Percentiles rank a stretch among this genome's conserved stretches.
Evolutionary conservation across 2,797 vertebrate genomes (phyloP).

Genomic region (Allochrocebus solatus): DNA sequence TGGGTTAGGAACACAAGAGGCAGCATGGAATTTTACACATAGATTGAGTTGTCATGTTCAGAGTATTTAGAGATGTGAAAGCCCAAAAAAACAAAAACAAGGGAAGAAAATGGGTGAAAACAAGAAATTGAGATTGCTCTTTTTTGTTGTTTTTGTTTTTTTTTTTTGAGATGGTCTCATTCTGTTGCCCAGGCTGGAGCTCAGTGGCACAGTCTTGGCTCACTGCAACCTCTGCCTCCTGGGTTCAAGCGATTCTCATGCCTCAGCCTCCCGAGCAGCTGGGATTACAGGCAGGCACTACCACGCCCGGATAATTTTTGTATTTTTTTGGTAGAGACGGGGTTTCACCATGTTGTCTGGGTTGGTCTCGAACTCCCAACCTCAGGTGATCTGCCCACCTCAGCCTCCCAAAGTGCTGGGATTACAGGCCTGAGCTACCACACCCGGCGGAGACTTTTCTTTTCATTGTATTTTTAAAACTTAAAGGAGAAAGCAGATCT

Average conservation of each 20-base stretch:
- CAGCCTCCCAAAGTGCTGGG: not conserved
- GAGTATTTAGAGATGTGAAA: slow-evolving; percentile 69
- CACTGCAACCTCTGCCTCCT: not conserved
- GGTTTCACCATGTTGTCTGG: not conserved
- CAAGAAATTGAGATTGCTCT: not conserved
- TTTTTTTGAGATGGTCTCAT: not conserved
- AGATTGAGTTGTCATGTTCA: slow-evolving; percentile 61
- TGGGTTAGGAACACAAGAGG: not conserved
- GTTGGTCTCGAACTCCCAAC: not conserved
- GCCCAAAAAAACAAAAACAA: slow-evolving; percentile 64
- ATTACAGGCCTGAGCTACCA: not conserved
- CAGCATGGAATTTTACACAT: slow-evolving; percentile 45
- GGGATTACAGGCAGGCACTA: not conserved
- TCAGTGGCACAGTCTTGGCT: not conserved
- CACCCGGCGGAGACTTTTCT: not conserved
- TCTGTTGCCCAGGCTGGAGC: not conserved
- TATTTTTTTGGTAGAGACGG: not conserved
- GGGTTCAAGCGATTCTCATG: not conserved
- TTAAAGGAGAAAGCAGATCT: slow-evolving; percentile 38
- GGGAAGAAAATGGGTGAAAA: not conserved
- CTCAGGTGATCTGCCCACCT: not conserved
- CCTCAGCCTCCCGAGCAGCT: not conserved
- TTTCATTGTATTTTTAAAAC: slow-evolving; percentile 34
- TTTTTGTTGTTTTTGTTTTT: not conserved
- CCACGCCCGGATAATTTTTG: not conserved